Base-by-base conservation (phyloP, 1,140 invertebrate genomes). In the Drosophila sturtevanti region DNA sequence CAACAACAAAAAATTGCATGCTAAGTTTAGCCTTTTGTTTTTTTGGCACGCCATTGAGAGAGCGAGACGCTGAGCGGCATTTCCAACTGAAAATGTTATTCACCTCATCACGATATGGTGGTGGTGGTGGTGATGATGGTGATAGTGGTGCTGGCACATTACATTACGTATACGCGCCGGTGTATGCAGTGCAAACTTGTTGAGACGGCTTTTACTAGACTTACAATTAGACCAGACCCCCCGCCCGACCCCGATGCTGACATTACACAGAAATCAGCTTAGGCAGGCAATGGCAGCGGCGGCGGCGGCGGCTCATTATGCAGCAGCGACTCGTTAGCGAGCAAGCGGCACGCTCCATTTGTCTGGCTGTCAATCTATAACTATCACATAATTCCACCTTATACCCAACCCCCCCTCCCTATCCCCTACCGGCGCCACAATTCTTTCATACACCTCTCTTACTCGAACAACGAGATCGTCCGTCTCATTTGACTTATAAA, bases 21-120 rank as follows among this genome's bases (percentile, higher is more conserved):
- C 84, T 87, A 87, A 87, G 84, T 87, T 87, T 87, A 87, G 84
- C 84, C 84, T 87, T 89, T 87, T 87, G 79, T 87, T 86, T 87
- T 86, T 76, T 87, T 89, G 84, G 84, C 84, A 87, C 84, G 84
- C 84, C 72, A 87, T 87, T 86, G 82, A 48, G 41, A 11, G 41
- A 48, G 41, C 41, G 14, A 16, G 38, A 5, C 16, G 18, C 18
- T 48, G n/a, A 87, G 82, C 82, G 79, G 82, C 75, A 86, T 87
- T 86, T 87, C 64, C 70, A 60, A 41, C 63, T 55, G 44, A 66
- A 77, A 86, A 89, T 87, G 82, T 87, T 87, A 87, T 87, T 87
- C 82, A 87, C 82, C 82, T 78, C 79, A n/a, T n/a, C n/a, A n/a
- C n/a, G n/a, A n/a, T n/a, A n/a, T n/a, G n/a, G n/a, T n/a, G n/a